Percentiles rank a stretch among this genome's conserved stretches.
phyloP scores from a whole-genome alignment of 1,140 invertebrate species.

The Acromyrmex charruanus region DNA sequence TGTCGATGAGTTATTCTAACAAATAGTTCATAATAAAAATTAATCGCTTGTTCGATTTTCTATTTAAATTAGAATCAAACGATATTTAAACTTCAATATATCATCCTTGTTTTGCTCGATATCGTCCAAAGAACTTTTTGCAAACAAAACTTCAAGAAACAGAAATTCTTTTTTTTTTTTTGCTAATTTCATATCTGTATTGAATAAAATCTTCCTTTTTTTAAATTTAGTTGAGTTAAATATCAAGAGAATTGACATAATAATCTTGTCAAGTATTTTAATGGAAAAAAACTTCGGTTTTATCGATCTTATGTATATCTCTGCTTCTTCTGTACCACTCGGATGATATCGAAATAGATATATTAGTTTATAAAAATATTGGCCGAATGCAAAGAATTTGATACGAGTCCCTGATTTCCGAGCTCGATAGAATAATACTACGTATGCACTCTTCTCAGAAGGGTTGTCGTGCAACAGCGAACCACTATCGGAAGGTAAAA shows the following conservation, averaged over 20 bases:
- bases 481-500: constrained; percentile 58
- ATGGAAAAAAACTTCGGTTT: neutral
- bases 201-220: neutral
- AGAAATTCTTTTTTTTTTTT: neutral
- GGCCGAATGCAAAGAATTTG: constrained; percentile 1
- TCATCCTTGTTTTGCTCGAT: neutral
- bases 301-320: neutral
- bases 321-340: neutral
- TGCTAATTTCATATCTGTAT: neutral
- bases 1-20: neutral
- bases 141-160: neutral
- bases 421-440: constrained; percentile 37
- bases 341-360: constrained; percentile 5
- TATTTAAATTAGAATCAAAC: neutral
- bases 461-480: constrained; percentile 53
- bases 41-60: neutral
- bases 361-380: constrained; percentile 19
- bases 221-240: neutral
- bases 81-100: neutral
- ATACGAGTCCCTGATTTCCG: constrained; percentile 33
- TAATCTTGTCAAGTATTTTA: neutral
- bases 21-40: neutral
- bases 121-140: neutral
- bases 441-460: constrained; percentile 1
- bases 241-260: neutral